Base-by-base conservation (phyloP, 2,888 invertebrate genomes). In the Alloscopus bannaensis region DNA sequence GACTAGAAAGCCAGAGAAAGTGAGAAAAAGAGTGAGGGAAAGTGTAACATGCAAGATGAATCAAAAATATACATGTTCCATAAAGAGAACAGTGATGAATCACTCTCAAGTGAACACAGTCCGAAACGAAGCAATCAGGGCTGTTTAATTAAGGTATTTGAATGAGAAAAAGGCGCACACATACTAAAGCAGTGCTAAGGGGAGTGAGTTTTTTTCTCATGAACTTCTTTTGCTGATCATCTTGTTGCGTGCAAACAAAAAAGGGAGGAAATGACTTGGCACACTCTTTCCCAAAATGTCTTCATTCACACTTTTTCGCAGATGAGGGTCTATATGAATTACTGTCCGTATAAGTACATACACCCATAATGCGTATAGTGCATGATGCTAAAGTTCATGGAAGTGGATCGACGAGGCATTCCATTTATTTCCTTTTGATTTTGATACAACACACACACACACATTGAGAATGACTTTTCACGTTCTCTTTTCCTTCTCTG, bases 241-340 rank as follows among this genome's bases (percentile, higher is more conserved):
- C 75, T 75, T 66, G 75, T 75, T 75, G 75, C 75, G 66, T 75
- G 75, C 26, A 20, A 29, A 60, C 36, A 16, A 57, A 40, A 24
- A 45, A 71, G 11, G 24, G 26, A 16, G 24, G 6, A 20, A n/a
- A n/a, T n/a, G n/a, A n/a, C n/a, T n/a, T n/a, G n/a, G n/a, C n/a
- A n/a, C n/a, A n/a, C n/a, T n/a, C n/a, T n/a, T n/a, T n/a, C n/a
- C n/a, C n/a, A 65, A 40, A 26, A 75, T 59, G 50, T 75, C 75
- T 75, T 59, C 55, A 66, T 75, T 31, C 18, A 24, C 40, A 24
- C 59, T 24, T 45, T 45, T 45, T 45, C 45, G n/a, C 45, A 11
- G n/a, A n/a, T n/a, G n/a, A n/a, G n/a, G n/a, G n/a, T n/a, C n/a
- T n/a, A n/a, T n/a, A n/a, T n/a, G n/a, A n/a, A n/a, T n/a, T n/a